Evolutionary conservation across 1,140 invertebrate genomes (phyloP).

Genomic region (Gryllus bimaculatus): DNA sequence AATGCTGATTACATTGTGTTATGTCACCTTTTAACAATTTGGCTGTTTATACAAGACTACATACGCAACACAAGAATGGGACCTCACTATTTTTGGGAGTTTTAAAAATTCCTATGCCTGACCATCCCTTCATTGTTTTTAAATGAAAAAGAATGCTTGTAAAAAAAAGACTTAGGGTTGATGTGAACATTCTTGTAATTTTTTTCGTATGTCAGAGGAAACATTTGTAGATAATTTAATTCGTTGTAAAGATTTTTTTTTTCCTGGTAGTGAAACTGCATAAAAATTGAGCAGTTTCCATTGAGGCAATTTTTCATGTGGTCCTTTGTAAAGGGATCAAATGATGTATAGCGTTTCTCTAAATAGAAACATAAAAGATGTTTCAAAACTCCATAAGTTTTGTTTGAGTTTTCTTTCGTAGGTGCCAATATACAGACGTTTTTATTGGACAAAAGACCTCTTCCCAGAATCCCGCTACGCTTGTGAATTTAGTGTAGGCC

Average conservation of each 20-base stretch:
- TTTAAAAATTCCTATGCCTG: background rate
- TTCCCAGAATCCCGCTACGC: background rate
- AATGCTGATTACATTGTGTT: background rate
- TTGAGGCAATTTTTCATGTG: constrained; percentile 14
- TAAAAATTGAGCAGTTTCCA: constrained; percentile 4
- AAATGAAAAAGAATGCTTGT: constrained; percentile 7
- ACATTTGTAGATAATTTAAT: constrained; percentile 17
- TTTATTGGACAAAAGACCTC: background rate
- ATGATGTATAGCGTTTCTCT: constrained; percentile 16
- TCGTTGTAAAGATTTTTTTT: constrained; percentile 12
- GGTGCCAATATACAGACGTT: background rate
- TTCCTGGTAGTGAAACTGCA: constrained; percentile 9
- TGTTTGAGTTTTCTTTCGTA: background rate
- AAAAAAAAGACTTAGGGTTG: constrained; percentile 14
- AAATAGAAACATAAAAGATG: constrained; percentile 17
- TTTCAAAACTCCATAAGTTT: constrained; percentile 10
- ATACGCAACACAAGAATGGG: background rate
- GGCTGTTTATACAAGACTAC: constrained; percentile 1
- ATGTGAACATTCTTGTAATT: constrained; percentile 16
- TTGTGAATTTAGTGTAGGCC: constrained; percentile 4
- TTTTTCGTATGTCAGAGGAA: constrained; percentile 9
- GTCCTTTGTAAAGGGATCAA: constrained; percentile 15
- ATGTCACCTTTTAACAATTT: background rate
- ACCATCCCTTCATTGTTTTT: constrained; percentile 1
- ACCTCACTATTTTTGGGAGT: background rate